Base-by-base conservation (phyloP, 1,140 invertebrate genomes). In the Tenebrio molitor region DNA sequence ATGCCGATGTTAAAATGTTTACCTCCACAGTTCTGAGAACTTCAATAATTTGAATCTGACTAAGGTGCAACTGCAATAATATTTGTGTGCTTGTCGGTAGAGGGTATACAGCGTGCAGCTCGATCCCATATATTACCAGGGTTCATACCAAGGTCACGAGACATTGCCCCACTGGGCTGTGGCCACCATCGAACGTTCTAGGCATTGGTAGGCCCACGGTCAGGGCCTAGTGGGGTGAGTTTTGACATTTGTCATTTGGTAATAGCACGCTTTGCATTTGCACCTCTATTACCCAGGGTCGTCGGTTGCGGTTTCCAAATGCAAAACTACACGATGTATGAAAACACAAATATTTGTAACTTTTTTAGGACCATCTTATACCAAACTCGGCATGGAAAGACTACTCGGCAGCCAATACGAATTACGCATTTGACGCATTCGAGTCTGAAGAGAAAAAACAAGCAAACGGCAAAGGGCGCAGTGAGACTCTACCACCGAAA, bases 321-420 rank as follows among this genome's bases (percentile, higher is more conserved):
- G n/a, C n/a, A n/a, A n/a, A n/a, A n/a, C n/a, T 15, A 16, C 66
- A 36, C 15, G 7, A n/a, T 7, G n/a, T n/a, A n/a, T n/a, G n/a
- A n/a, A 69, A 69, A 25, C 67, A 69, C 65, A 69, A 69, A 29
- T 8, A 29, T 29, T 29, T 3, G 10, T 2, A 16, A 17, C 25
- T 15, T 58, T 87, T 86, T 12, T 86, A 95, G 93, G 93, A 95
- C 77, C 92, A 91, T 74, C 83, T 95, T 16, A 93, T 95, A 67
- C 90, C 90, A 15, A 93, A 90, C 81, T 91, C 92, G 1, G 92
- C 92, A 2, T 96, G 94, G 93, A 94, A 93, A 78, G 93, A 96
- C 80, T 95, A 95, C 80, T 89, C 92, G 1, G 86, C 91, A 0
- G 88, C 91, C 0, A 93, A 93, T 79, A 95, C 92, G 0, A 95